A percentile compares a stretch with the other conserved stretches of the same genome.
Evolutionary conservation across 2,113 vertebrate species (phyloP).

Genomic region (Chionis minor): DNA sequence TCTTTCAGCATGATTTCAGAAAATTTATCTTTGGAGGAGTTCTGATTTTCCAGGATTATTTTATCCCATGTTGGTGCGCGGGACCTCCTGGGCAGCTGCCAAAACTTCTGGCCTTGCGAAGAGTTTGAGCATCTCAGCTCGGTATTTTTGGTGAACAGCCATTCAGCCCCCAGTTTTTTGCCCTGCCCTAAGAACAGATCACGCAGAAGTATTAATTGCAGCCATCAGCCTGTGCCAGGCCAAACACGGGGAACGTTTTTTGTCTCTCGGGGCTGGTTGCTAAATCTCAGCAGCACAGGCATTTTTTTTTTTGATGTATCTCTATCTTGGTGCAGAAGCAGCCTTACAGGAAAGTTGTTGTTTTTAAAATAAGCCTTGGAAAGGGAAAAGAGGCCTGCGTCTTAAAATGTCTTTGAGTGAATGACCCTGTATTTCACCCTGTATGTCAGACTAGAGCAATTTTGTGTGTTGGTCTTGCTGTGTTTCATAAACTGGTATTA

Average conservation of each 20-base stretch:
- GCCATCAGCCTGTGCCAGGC: neutral
- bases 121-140: neutral
- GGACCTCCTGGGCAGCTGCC: neutral
- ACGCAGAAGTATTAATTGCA: neutral
- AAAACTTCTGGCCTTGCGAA: neutral
- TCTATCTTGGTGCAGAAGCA: neutral
- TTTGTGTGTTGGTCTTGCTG: neutral
- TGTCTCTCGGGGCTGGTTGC: neutral
- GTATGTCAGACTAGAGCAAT: neutral
- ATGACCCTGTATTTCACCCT: neutral
- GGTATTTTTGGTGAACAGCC: neutral
- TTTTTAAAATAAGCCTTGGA: neutral
- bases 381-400: neutral
- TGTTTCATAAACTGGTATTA: neutral
- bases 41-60: neutral
- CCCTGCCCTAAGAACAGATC: neutral
- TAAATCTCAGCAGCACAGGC: neutral
- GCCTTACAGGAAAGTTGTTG: neutral
- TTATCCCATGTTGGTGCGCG: accelerated
- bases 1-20: neutral
- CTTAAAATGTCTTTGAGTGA: neutral
- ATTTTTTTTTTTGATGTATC: neutral
- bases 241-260: neutral
- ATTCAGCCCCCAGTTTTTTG: neutral
- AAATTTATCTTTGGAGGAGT: neutral